Base-by-base conservation (phyloP, 2,113 vertebrate species). In the Eptatretus burgeri region DNA sequence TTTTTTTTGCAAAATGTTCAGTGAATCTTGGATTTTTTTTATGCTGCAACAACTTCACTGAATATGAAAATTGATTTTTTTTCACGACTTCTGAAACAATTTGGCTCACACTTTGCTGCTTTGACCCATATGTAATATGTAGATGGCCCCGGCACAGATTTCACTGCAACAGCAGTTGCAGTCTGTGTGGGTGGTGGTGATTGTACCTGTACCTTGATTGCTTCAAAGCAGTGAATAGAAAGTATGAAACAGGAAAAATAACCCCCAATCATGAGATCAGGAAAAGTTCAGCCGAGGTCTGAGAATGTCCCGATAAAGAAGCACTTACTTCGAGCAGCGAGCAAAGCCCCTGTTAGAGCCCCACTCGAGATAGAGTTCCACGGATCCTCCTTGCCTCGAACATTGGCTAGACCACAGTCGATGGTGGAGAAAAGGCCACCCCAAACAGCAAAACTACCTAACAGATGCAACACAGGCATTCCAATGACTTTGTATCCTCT, bases 361-460 rank as follows among this genome's bases (percentile, higher is more conserved):
- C 88, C 89, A 0, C 89, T 96, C 0, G 84, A 89, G 73, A 96
- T 94, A 1, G 88, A 93, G 69, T 96, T 96, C 89, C 89, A 96
- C 1, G 89, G 88, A 72, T 96, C 89, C 70, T 96, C 89, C 64
- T 89, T 96, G 19, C 86, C 89, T 67, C 89, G 74, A 64, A 85
- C 77, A 65, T 85, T 82, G 66, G 89, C 87, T 77, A 96, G 77
- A 65, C 84, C 79, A 68, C 88, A 94, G 74, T 96, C 89, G 11
- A 96, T 93, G 81, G 81, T 86, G 67, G 89, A 93, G 71, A 94
- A 96, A 50, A 95, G 80, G 5, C 87, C 86, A 50, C 89, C 89
- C 89, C 89, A 95, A 17, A 93, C 78, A 4, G 87, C 89, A 67
- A 95, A 95, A 69, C 87, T 93, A 27, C 89, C 89, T 95, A 67